These are phyloP conservation scores for Dioctria linearis DNA, from an alignment of 2,888 invertebrate species.

Conservation along the genomic window DNA sequence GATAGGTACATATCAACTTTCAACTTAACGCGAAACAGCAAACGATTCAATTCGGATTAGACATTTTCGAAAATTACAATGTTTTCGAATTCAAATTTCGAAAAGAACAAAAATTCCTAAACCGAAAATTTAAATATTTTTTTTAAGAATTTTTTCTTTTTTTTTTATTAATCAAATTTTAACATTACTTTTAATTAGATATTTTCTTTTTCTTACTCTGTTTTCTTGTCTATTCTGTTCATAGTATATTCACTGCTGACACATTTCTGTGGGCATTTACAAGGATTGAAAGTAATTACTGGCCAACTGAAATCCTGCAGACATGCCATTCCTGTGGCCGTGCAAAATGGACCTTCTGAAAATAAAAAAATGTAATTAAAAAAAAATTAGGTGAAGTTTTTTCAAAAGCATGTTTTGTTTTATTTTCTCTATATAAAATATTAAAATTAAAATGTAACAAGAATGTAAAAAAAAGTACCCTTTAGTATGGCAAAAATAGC, in stretches of 20 bases:
- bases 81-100: too few species aligned
- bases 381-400: background rate
- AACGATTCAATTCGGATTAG: too few species aligned
- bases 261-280: slow-evolving; percentile 1
- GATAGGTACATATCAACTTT: too few species aligned
- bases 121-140: too few species aligned
- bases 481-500: too few species aligned
- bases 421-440: background rate
- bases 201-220: slow-evolving; percentile 3
- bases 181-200: background rate
- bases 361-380: background rate
- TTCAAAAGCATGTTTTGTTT: background rate
- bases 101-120: too few species aligned
- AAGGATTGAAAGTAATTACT: background rate
- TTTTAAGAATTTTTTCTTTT: too few species aligned
- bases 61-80: too few species aligned
- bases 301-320: slow-evolving; percentile 25
- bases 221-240: background rate
- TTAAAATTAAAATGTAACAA: background rate
- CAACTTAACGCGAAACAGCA: too few species aligned
- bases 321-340: slow-evolving; percentile 21
- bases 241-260: slow-evolving; percentile 15
- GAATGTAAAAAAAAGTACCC: background rate
- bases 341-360: slow-evolving; percentile 20
- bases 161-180: too few species aligned